phyloP scores from a whole-genome alignment of 30 jellyfish, hydroid and myxozoan species.

The Hydractinia echinata region DNA sequence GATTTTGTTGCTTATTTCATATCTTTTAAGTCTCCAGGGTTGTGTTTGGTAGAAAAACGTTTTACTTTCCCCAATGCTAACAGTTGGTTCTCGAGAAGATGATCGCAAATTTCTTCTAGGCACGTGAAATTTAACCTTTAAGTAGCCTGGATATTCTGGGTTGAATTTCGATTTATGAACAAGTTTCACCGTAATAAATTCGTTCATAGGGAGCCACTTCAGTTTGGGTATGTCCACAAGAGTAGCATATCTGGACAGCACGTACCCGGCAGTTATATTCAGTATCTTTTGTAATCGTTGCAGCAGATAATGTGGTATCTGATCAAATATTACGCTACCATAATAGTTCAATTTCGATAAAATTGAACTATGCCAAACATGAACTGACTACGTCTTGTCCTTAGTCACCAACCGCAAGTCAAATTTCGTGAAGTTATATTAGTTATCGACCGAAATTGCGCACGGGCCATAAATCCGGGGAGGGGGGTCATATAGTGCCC shows the following conservation, averaged over 20 bases:
- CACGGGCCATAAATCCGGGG: too few relatives aligned
- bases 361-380: neutral
- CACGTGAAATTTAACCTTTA: neutral
- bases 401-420: too few relatives aligned
- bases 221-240: neutral
- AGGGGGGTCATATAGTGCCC: too few relatives aligned
- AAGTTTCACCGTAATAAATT: neutral
- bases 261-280: slow-evolving; percentile 19
- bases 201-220: slow-evolving; percentile 12
- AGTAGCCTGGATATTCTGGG: neutral
- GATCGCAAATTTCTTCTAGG: slow-evolving; percentile 15
- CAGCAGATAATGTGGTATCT: slow-evolving; percentile 13
- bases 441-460: too few relatives aligned
- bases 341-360: neutral
- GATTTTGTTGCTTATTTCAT: too few relatives aligned
- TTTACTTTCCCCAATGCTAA: slow-evolving; percentile 3
- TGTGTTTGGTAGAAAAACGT: neutral
- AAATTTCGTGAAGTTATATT: too few relatives aligned
- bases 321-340: neutral
- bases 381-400: too few relatives aligned
- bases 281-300: slow-evolving; percentile 9
- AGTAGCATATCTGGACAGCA: slow-evolving; percentile 7
- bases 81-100: slow-evolving; percentile 3
- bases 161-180: slow-evolving; percentile 13
- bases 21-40: too few relatives aligned